Evolutionary conservation across 1,140 invertebrate genomes (phyloP), one percentile per base, ranked within the genome.

Genomic region (Phthorimaea operculella): DNA sequence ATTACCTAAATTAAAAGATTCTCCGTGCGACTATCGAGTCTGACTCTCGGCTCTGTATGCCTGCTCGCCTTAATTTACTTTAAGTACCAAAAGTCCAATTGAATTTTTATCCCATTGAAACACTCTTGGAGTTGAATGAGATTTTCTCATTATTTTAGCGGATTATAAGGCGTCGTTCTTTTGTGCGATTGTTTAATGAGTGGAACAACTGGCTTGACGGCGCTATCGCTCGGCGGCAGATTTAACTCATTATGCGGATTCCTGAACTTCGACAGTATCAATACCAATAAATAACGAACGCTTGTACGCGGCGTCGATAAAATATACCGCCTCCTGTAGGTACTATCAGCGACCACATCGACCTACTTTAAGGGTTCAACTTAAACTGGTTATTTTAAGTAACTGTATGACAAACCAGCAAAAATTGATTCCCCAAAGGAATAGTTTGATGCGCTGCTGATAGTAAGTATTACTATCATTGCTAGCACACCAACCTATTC

Each of bases 1-100:
- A 84, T 84, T 82, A 82, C 80, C 75, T 81, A 82, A 82, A 84
- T 84, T 81, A 81, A 83, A 82, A 84, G 78, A 83, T 74, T 79
- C 74, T 78, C 72, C 72, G 81, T 74, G 70, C 72, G 75, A 70
- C 78, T 73, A 76, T 69, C 63, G 68, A 68, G 73, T 73, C 72
- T 72, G 62, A 58, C 64, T 77, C 68, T 61, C 64, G 48, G 60
- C 55, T 55, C 61, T 66, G 51, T 58, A 28, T 60, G 59, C 51
- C 59, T 64, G 60, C 63, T 55, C 58, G 54, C 57, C 58, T 63
- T 70, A 64, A 67, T 63, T 66, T 60, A 58, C 52, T 62, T 58
- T 64, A 62, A 59, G 51, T 59, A 57, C 47, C 54, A 54, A 63
- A 52, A 47, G 53, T 56, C 47, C 14, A 45, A 15, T 47, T 21